Evolutionary conservation across 2,797 vertebrate genomes (phyloP), one percentile per base, ranked within the genome.

Genomic region (Lacerta bilineata): DNA sequence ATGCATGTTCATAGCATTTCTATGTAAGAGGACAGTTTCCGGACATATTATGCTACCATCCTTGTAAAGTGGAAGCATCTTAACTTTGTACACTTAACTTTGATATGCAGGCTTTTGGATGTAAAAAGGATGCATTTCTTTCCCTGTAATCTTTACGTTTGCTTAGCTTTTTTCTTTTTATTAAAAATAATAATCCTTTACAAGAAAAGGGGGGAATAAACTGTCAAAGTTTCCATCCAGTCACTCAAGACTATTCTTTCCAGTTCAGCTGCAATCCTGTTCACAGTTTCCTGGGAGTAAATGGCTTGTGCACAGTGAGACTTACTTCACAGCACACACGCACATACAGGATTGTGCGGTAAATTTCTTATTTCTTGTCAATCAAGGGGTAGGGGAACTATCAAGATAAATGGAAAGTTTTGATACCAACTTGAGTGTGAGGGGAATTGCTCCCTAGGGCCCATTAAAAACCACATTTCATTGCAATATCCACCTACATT

Each of bases 231-330:
- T 79, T 88, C 75, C 95, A 94, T 93, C 81, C 88, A 90, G 41
- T 89, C 91, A 94, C 84, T 91, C 94, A 92, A 94, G 92, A 95
- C 95, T 94, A 91, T 85, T 66, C 69, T 11, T 13, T 41, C 36
- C 55, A 77, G 1, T 17, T 25, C 20, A 18, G 11, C 83, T 75
- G 36, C 33, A 61, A 9, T 85, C 55, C 15, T 76, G 5, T 43
- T 55, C 55, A 84, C 8, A 7, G 23, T 75, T 41, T 33, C 15
- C 27, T 64, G 78, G n/a, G 64, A 36, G 25, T 79, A 39, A 50
- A 55, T 9, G 11, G 8, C 46, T 7, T 46, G 5, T 33, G 59
- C 50, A 61, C 36, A 33, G 9, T 64, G 20, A 46, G n/a, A 68
- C 6, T 46, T 33, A 68, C 25, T 39, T 61, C 15, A 36, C 29